Conservation (phyloP, 2,888 invertebrate genomes). For the Lasioglossum malachurum region DNA sequence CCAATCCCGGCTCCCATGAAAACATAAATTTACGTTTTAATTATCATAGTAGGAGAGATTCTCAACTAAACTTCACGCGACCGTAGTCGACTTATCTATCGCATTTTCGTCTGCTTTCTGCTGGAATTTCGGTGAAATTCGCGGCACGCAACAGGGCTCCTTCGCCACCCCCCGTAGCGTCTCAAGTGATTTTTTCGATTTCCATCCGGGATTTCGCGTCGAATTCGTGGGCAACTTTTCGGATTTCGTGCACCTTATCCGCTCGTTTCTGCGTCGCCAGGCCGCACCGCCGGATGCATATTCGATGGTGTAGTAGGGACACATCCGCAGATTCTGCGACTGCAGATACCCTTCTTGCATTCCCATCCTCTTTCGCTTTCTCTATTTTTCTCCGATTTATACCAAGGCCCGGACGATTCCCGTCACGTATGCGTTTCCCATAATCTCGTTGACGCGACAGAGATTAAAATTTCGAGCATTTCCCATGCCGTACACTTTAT, state of each 20-base stretch:
- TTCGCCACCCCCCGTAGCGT: not conserved
- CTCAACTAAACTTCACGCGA: not conserved
- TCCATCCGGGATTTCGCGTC: not conserved
- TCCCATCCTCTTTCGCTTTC: not conserved
- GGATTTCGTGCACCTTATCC: constrained; percentile 15
- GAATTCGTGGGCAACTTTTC: not conserved
- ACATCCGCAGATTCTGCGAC: not conserved
- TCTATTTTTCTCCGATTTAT: constrained; percentile 30
- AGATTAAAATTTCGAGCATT: constrained; percentile 45
- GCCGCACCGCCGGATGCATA: not conserved
- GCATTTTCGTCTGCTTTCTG: not conserved
- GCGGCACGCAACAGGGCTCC: not conserved
- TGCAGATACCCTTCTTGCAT: not conserved
- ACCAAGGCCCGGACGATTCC: constrained; percentile 29
- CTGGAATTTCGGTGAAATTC: not conserved
- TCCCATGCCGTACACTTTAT: constrained; percentile 8
- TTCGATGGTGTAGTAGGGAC: not conserved
- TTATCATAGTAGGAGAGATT: not conserved
- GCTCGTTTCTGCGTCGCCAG: not conserved
- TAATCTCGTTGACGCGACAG: constrained; percentile 43
- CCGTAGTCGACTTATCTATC: not conserved
- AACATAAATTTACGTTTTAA: not conserved
- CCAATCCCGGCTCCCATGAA: not conserved
- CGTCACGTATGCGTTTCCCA: constrained; percentile 35
- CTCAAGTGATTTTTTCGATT: not conserved